Conservation (phyloP, 2,113 vertebrate species). For the Vidua chalybeata region DNA sequence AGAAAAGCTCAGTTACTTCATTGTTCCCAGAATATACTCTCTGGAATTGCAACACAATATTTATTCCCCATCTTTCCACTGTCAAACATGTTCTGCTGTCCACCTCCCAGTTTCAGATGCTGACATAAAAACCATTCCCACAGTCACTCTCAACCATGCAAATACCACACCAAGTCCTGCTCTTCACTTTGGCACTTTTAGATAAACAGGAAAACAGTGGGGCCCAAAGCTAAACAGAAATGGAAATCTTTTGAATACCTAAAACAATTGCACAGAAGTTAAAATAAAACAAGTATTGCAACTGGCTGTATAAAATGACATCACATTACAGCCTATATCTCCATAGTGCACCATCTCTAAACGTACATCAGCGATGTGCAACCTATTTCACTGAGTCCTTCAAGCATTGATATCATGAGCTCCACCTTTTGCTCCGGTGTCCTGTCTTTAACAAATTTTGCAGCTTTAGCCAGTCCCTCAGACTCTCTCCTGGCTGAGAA, state of each 20-base stretch:
- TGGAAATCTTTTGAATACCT: neutral
- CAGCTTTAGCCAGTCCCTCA: neutral
- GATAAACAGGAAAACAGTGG: neutral
- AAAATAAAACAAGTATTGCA: neutral
- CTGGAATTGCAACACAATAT: neutral
- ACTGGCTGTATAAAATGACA: neutral
- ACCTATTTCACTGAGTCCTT: neutral
- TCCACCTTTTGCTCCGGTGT: neutral
- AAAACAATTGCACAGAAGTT: neutral
- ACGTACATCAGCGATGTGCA: neutral
- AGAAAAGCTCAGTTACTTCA: neutral
- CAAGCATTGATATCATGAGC: neutral
- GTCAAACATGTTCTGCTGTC: neutral
- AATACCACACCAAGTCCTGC: neutral
- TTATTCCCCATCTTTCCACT: neutral
- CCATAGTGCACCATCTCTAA: neutral
- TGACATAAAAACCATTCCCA: constrained; percentile 11
- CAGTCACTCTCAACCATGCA: neutral
- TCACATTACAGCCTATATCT: neutral
- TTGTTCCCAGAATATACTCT: neutral
- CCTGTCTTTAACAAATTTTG: neutral
- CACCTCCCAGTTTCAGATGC: neutral
- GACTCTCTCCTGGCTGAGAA: neutral
- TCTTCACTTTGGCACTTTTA: neutral
- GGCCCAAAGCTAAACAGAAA: neutral